These are phyloP conservation scores for human (Homo sapiens) DNA, from an alignment of 2,113 vertebrate species.

Conservation along the genomic window DNA sequence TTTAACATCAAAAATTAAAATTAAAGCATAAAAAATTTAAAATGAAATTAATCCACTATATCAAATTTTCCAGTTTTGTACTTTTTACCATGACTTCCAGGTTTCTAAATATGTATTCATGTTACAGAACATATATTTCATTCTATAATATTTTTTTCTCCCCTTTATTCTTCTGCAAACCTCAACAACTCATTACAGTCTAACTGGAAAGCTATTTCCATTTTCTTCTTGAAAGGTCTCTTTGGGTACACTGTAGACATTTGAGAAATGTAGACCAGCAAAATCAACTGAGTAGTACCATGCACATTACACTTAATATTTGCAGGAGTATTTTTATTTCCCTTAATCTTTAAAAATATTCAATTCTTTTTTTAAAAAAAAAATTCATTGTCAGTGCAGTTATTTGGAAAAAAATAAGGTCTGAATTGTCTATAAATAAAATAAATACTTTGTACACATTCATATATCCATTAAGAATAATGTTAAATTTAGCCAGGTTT, in stretches of 20 bases:
- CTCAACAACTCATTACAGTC: background rate
- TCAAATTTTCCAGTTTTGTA: background rate
- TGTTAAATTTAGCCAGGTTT: background rate
- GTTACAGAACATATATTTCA: background rate
- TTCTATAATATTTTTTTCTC: background rate
- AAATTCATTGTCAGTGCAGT: background rate
- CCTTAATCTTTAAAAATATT: background rate
- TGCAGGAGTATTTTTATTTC: background rate
- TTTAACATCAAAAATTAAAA: constrained; percentile 63
- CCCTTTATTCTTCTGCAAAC: constrained; percentile 1
- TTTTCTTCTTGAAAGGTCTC: background rate
- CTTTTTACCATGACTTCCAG: constrained; percentile 7
- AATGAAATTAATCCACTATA: constrained; percentile 30
- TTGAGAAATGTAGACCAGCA: background rate
- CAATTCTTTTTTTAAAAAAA: background rate
- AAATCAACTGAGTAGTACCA: background rate
- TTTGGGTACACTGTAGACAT: background rate
- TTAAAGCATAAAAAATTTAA: constrained; percentile 60
- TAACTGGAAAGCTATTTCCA: background rate
- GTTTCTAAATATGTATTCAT: constrained; percentile 53
- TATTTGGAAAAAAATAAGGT: background rate
- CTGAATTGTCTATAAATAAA: constrained; percentile 1
- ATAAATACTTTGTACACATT: background rate
- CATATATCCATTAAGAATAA: background rate
- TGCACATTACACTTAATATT: background rate